These are phyloP conservation scores for Dolichopus griseipennis DNA, from an alignment of 2,888 invertebrate genomes.

Conservation along the genomic window DNA sequence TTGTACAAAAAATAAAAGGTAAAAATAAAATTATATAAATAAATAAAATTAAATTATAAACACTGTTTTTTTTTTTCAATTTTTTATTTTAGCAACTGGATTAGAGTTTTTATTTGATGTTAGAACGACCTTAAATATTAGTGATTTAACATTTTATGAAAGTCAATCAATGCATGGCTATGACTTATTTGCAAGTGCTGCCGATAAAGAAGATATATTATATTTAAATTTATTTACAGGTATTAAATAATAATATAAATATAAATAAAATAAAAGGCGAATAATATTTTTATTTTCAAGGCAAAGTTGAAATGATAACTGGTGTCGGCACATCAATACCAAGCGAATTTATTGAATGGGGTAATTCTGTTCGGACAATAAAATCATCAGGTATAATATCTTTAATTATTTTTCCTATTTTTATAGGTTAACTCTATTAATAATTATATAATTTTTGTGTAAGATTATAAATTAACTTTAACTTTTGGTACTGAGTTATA, in stretches of 20 bases:
- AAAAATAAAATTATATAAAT: slow-evolving; percentile 21
- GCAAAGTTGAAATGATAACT: slow-evolving; percentile 67
- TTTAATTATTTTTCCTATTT: too few relatives aligned
- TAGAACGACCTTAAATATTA: slow-evolving; percentile 63
- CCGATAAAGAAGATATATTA: slow-evolving; percentile 61
- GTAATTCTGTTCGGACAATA: slow-evolving; percentile 56
- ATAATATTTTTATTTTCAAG: slow-evolving; percentile 34
- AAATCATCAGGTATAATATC: slow-evolving; percentile 49
- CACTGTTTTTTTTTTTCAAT: slow-evolving; percentile 12
- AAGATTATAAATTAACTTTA: too few relatives aligned
- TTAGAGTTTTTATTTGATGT: slow-evolving; percentile 63
- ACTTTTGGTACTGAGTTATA: too few relatives aligned
- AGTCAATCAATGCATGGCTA: slow-evolving; percentile 63
- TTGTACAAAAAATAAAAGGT: slow-evolving; percentile 58
- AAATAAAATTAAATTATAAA: slow-evolving; percentile 24
- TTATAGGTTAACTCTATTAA: too few relatives aligned
- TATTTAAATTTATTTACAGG: slow-evolving; percentile 61
- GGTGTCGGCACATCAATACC: slow-evolving; percentile 58
- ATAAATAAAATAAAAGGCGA: background rate
- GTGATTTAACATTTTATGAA: slow-evolving; percentile 63
- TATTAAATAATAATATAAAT: slow-evolving; percentile 24
- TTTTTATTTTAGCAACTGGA: slow-evolving; percentile 48
- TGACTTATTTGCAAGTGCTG: slow-evolving; percentile 62
- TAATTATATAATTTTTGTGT: too few relatives aligned
- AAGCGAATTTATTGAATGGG: slow-evolving; percentile 51